These are phyloP conservation scores for Halictus ligatus DNA, from an alignment of 2,888 invertebrate species.

Conservation along the genomic window DNA sequence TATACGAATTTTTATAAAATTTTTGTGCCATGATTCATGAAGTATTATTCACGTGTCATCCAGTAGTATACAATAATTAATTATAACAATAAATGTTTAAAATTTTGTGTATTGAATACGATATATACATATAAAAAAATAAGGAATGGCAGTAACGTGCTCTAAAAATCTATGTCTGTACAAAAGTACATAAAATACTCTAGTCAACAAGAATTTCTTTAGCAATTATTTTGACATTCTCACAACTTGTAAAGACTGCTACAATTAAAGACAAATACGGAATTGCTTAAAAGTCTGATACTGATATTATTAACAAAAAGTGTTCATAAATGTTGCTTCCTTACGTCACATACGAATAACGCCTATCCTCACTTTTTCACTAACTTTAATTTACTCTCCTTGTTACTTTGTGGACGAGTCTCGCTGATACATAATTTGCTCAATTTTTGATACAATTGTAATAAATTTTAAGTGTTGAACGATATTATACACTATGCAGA, in stretches of 20 bases:
- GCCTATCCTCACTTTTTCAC: constrained; percentile 18
- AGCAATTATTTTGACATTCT: constrained; percentile 36
- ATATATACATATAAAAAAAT: not conserved
- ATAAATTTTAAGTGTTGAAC: constrained; percentile 40
- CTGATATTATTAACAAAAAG: constrained; percentile 37
- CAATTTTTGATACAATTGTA: constrained; percentile 64
- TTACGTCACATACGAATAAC: constrained; percentile 18
- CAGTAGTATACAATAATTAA: constrained; percentile 13
- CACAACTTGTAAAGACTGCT: constrained; percentile 37
- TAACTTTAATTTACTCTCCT: constrained; percentile 36
- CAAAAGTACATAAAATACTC: constrained; percentile 45
- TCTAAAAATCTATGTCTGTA: constrained; percentile 22
- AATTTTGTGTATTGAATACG: not conserved
- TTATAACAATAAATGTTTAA: constrained; percentile 2
- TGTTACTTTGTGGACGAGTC: constrained; percentile 23
- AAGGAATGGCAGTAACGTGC: constrained; percentile 16
- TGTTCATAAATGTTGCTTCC: constrained; percentile 47
- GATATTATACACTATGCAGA: constrained; percentile 32
- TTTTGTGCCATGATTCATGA: constrained; percentile 38
- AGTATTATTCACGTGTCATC: constrained; percentile 37
- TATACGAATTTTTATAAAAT: constrained; percentile 20
- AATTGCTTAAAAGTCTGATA: constrained; percentile 45
- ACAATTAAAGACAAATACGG: constrained; percentile 33
- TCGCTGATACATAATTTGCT: constrained; percentile 65
- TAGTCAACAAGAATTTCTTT: constrained; percentile 53